phyloP scores from a whole-genome alignment of 1,140 invertebrate genomes.

The Neomicropteryx cornuta region DNA sequence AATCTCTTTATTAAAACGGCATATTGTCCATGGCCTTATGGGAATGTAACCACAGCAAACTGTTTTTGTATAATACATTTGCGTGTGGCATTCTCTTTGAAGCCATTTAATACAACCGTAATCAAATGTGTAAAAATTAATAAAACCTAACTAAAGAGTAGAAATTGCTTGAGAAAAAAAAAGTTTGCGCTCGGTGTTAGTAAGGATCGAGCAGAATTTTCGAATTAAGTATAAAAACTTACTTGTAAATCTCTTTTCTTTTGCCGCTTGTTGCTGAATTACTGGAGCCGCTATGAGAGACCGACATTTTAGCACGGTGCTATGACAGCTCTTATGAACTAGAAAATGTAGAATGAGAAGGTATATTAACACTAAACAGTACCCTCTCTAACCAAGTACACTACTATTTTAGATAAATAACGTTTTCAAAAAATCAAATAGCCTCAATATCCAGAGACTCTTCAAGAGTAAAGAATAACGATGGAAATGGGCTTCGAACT shows the following conservation, averaged over 20 bases:
- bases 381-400: too few species aligned
- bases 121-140: slow-evolving; percentile 5
- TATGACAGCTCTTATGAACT: too few species aligned
- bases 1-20: too few species aligned
- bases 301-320: slow-evolving; percentile 33
- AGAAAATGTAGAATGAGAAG: too few species aligned
- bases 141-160: slow-evolving; percentile 2
- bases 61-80: not conserved
- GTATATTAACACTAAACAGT: too few species aligned
- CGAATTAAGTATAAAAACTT: slow-evolving; percentile 13
- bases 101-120: not conserved
- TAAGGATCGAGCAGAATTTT: slow-evolving; percentile 1
- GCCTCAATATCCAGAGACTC: too few species aligned
- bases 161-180: not conserved
- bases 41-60: not conserved
- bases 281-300: slow-evolving; percentile 37
- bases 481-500: too few species aligned
- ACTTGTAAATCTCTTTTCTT: slow-evolving; percentile 59
- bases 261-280: slow-evolving; percentile 47
- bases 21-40: too few species aligned
- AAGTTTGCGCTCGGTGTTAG: not conserved
- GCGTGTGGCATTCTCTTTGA: not conserved
- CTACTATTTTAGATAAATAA: too few species aligned
- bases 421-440: too few species aligned
- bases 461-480: too few species aligned